phyloP scores from a whole-genome alignment of 2,888 invertebrate species.

The Dermolepida albohirtum region DNA sequence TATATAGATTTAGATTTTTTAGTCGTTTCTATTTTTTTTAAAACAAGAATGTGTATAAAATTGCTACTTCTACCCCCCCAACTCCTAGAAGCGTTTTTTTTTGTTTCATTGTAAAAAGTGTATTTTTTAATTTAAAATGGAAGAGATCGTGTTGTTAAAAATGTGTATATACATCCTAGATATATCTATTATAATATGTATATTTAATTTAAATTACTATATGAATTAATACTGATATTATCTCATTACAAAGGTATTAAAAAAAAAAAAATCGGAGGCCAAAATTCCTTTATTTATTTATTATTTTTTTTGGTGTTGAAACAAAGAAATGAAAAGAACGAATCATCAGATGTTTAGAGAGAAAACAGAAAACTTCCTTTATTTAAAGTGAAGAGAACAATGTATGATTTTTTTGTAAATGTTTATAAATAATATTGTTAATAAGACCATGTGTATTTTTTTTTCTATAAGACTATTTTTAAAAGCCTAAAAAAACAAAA shows the following conservation, averaged over 20 bases:
- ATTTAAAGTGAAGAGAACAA: slow-evolving; percentile 15
- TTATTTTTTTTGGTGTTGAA: slow-evolving; percentile 26
- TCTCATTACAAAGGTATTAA: slow-evolving; percentile 7
- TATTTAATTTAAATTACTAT: slow-evolving; percentile 18
- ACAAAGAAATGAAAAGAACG: slow-evolving; percentile 15
- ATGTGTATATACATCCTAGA: slow-evolving; percentile 29
- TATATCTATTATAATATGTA: slow-evolving; percentile 28
- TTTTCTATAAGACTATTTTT: slow-evolving; percentile 42
- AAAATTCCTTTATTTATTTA: slow-evolving; percentile 38
- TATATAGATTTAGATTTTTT: slow-evolving; percentile 23
- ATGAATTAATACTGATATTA: slow-evolving; percentile 1
- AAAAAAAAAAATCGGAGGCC: slow-evolving; percentile 32
- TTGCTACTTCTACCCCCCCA: slow-evolving; percentile 19
- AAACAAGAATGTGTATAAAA: slow-evolving; percentile 25
- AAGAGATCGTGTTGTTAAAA: slow-evolving; percentile 29
- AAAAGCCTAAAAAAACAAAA: slow-evolving; percentile 35
- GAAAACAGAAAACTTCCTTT: slow-evolving; percentile 10
- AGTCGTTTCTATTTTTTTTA: slow-evolving; percentile 8
- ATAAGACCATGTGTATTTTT: slow-evolving; percentile 45
- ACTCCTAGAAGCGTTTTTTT: background rate
- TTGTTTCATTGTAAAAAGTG: slow-evolving; percentile 29
- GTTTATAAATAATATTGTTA: slow-evolving; percentile 46
- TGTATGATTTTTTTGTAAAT: slow-evolving; percentile 45
- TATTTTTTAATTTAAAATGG: slow-evolving; percentile 22
- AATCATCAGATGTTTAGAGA: slow-evolving; percentile 8